Percentiles rank a stretch among this genome's conserved stretches.
These are phyloP conservation scores for Tryphoninae sp. DNA, from an alignment of 2,888 invertebrate genomes.

Conservation along the genomic window DNA sequence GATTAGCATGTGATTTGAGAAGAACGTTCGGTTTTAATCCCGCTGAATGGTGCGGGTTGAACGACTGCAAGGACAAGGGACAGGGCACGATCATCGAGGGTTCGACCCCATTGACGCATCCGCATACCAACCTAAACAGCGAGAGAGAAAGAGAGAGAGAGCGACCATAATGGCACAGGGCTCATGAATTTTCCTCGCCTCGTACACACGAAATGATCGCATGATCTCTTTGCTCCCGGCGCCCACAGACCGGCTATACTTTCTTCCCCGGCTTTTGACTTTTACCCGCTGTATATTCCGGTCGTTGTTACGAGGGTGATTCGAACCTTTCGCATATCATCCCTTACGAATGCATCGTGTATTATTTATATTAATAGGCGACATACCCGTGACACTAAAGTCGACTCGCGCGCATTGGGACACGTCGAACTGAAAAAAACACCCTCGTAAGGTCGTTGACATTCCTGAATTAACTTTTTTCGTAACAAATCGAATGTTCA, in stretches of 20 bases:
- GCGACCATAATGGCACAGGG: slow-evolving; percentile 40
- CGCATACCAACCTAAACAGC: neutral
- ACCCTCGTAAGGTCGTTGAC: slow-evolving; percentile 1
- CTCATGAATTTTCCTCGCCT: slow-evolving; percentile 67
- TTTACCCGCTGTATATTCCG: slow-evolving; percentile 38
- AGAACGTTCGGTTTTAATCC: slow-evolving; percentile 28
- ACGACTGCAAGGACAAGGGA: slow-evolving; percentile 27
- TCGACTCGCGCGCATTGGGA: slow-evolving; percentile 31
- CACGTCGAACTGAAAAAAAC: slow-evolving; percentile 26
- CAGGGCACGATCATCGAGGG: slow-evolving; percentile 34
- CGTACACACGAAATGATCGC: slow-evolving; percentile 62
- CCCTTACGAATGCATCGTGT: slow-evolving; percentile 67
- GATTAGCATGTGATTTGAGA: slow-evolving; percentile 65
- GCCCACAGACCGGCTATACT: slow-evolving; percentile 28
- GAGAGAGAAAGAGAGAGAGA: slow-evolving; percentile 10
- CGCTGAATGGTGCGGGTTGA: slow-evolving; percentile 21
- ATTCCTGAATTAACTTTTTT: slow-evolving; percentile 16
- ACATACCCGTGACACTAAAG: slow-evolving; percentile 47
- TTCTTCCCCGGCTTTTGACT: slow-evolving; percentile 50
- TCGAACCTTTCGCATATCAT: slow-evolving; percentile 31
- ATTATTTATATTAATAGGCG: slow-evolving; percentile 78
- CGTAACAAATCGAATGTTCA: neutral
- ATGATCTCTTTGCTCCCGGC: slow-evolving; percentile 41
- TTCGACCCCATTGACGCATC: slow-evolving; percentile 54
- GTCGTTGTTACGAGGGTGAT: slow-evolving; percentile 57